phyloP scores from a whole-genome alignment of 2,113 vertebrate species.

The Sisor rabdophorus region DNA sequence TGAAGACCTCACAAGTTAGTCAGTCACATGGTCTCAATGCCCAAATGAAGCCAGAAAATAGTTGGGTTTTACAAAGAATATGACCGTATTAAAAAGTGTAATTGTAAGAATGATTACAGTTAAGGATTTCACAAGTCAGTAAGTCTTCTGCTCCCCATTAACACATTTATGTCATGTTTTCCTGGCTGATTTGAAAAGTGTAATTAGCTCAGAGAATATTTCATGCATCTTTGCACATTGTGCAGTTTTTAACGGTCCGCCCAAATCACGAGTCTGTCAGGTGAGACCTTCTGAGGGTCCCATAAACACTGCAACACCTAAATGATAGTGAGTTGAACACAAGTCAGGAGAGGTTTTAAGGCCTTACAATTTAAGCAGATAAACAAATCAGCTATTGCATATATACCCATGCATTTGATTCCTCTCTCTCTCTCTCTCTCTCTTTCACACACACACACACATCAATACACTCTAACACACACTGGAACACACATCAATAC shows the following conservation, averaged over 20 bases:
- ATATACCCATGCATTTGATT: not conserved
- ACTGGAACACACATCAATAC: no score
- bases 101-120: not conserved
- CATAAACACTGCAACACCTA: not conserved
- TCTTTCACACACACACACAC: conserved; percentile 13
- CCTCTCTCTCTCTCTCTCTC: not conserved
- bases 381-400: not conserved
- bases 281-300: conserved; percentile 3
- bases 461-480: no score
- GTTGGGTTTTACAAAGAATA: not conserved
- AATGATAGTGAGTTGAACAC: conserved; percentile 1
- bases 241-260: not conserved
- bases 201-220: no score
- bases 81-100: not conserved
- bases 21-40: not conserved
- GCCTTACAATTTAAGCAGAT: conserved; percentile 7
- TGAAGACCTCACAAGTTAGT: not conserved
- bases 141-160: not conserved
- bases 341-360: not conserved
- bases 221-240: not conserved
- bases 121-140: not conserved
- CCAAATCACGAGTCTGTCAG: not conserved
- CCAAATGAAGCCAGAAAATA: not conserved
- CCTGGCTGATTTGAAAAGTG: not conserved
- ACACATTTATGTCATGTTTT: not conserved